Conservation (phyloP, 2,113 vertebrate species). For the Microcebus tavaratra region DNA sequence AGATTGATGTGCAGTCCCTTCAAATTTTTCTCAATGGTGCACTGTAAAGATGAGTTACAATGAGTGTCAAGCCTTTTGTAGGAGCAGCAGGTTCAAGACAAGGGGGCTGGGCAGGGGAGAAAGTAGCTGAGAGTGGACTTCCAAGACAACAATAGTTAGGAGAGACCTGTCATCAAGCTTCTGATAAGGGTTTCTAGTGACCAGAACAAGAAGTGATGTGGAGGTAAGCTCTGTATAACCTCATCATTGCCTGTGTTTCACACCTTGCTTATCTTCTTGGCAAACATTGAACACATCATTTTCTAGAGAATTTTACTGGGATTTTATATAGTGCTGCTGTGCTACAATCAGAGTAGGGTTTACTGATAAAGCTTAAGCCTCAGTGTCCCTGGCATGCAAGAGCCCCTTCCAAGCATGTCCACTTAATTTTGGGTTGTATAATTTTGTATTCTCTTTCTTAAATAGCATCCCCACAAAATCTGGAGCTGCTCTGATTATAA, state of each 20-base stretch:
- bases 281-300: not conserved
- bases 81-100: not conserved
- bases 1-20: not conserved
- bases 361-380: not conserved
- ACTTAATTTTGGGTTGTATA: not conserved
- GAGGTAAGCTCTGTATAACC: not conserved
- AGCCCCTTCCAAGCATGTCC: not conserved
- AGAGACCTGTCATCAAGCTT: not conserved
- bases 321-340: not conserved
- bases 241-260: not conserved
- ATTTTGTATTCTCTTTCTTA: not conserved
- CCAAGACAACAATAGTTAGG: too few relatives aligned
- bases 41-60: not conserved
- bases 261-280: not conserved
- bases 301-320: not conserved
- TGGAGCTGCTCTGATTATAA: not conserved
- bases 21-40: not conserved
- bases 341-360: not conserved
- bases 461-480: not conserved
- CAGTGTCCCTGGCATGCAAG: too few relatives aligned
- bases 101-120: not conserved
- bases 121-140: not conserved
- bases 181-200: fast-evolving
- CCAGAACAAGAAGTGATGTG: not conserved
- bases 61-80: not conserved